phyloP scores from a whole-genome alignment of 2,113 vertebrate genomes.

The Hymenochirus boettgeri region DNA sequence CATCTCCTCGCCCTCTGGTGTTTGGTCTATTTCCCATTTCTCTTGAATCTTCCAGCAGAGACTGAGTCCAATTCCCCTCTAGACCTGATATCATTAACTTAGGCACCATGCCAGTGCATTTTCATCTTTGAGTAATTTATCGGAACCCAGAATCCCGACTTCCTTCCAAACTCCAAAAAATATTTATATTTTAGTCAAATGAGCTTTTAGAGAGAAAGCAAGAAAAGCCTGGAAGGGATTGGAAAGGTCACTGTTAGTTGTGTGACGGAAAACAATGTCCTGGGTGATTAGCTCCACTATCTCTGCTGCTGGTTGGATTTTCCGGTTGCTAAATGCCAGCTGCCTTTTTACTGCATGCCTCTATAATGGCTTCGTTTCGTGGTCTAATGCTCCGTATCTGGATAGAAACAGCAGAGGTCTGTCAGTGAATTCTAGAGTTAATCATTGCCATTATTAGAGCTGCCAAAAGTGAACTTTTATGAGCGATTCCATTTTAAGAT shows the following conservation, averaged over 20 bases:
- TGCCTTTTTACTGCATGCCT: constrained; percentile 1
- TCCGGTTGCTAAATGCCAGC: constrained; percentile 9
- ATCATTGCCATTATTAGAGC: not conserved
- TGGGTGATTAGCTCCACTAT: constrained; percentile 9
- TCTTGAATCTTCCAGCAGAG: no score
- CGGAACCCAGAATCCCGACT: not conserved
- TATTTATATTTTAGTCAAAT: not conserved
- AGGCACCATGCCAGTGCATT: not conserved
- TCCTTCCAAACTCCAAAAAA: no score
- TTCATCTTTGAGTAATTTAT: constrained; percentile 17
- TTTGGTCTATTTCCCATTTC: not conserved
- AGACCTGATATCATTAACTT: not conserved
- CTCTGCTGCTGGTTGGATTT: constrained; percentile 8
- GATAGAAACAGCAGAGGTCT: not conserved
- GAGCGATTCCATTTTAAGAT: not conserved
- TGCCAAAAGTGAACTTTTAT: not conserved
- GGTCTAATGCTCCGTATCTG: not conserved
- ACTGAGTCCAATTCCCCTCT: not conserved
- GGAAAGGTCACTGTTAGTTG: constrained; percentile 23
- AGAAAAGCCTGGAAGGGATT: not conserved
- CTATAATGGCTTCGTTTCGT: not conserved
- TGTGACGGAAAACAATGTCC: constrained; percentile 20
- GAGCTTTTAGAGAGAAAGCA: constrained; percentile 1
- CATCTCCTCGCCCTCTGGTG: not conserved
- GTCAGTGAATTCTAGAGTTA: not conserved